Conservation (phyloP, 2,113 vertebrate genomes). For the Octodon degus region DNA sequence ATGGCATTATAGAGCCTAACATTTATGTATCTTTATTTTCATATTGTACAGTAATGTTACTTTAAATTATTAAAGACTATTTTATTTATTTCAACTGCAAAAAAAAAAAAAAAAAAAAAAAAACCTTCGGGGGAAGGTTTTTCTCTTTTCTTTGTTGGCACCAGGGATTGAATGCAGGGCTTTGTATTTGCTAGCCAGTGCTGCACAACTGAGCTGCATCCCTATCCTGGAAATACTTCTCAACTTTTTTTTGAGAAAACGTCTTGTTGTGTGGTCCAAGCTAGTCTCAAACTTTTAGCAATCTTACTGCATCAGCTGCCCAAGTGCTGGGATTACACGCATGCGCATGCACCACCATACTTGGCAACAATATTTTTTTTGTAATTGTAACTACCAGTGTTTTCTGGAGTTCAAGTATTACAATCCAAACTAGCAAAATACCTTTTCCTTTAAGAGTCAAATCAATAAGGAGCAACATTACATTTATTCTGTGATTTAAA, state of each 20-base stretch:
- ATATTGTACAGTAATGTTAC: conserved; percentile 89
- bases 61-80: conserved; percentile 89
- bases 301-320: not conserved
- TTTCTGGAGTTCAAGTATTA: conserved; percentile 60
- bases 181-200: not conserved
- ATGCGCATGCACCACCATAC: not conserved
- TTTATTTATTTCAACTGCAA: conserved; percentile 90
- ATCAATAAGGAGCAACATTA: conserved; percentile 52
- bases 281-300: not conserved
- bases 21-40: conserved; percentile 90
- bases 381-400: conserved; percentile 39
- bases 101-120: too few relatives aligned
- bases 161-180: not conserved
- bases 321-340: not conserved
- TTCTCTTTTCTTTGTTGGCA: not conserved
- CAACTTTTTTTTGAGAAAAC: not conserved
- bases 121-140: not conserved
- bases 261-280: not conserved
- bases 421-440: conserved; percentile 39
- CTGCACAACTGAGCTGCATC: not conserved
- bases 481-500: conserved; percentile 47
- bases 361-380: conserved; percentile 4
- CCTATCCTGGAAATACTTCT: not conserved
- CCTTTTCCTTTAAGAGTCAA: conserved; percentile 54
- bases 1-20: conserved; percentile 86